Percentiles rank a stretch among this genome's conserved stretches.
Evolutionary conservation across 1,140 invertebrate genomes (phyloP).

Genomic region (Drosophila jambulina): DNA sequence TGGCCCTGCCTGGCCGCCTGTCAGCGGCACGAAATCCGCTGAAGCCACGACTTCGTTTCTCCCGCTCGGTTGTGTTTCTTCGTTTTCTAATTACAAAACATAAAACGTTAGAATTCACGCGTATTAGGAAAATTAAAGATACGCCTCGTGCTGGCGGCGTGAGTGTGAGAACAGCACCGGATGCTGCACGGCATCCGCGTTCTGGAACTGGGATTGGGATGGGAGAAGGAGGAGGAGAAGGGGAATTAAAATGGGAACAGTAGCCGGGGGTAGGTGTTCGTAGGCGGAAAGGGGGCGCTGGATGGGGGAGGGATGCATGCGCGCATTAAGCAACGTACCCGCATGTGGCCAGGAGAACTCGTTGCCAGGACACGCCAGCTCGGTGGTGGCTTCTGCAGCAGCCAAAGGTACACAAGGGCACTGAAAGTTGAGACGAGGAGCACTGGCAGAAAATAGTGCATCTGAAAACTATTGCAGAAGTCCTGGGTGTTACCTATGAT

Average conservation of each 20-base stretch:
- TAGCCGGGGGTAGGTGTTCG: slow-evolving; percentile 30
- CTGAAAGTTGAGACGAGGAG: slow-evolving; percentile 11
- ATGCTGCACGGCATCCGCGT: slow-evolving; percentile 61
- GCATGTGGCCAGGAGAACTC: slow-evolving; percentile 61
- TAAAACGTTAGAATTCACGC: slow-evolving; percentile 81
- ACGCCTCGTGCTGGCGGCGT: slow-evolving; percentile 44
- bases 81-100: slow-evolving; percentile 80
- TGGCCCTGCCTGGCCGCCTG: slow-evolving; percentile 29
- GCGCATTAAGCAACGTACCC: slow-evolving; percentile 53
- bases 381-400: slow-evolving; percentile 64
- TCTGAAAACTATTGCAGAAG: background rate
- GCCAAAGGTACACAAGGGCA: slow-evolving; percentile 65
- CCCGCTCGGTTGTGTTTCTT: slow-evolving; percentile 15
- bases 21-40: slow-evolving; percentile 42
- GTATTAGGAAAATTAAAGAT: slow-evolving; percentile 84
- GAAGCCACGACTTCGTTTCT: slow-evolving; percentile 13
- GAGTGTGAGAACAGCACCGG: slow-evolving; percentile 74
- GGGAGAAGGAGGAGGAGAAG: background rate
- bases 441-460: slow-evolving; percentile 11
- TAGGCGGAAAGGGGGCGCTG: background rate
- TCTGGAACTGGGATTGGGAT: slow-evolving; percentile 13
- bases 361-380: slow-evolving; percentile 50
- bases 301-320: slow-evolving; percentile 28
- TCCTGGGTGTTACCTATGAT: no score
- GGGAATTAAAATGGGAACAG: slow-evolving; percentile 18